Evolutionary conservation across 2,113 vertebrate species (phyloP), one percentile per base, ranked within the genome.

Genomic region (Apeltes quadracus): DNA sequence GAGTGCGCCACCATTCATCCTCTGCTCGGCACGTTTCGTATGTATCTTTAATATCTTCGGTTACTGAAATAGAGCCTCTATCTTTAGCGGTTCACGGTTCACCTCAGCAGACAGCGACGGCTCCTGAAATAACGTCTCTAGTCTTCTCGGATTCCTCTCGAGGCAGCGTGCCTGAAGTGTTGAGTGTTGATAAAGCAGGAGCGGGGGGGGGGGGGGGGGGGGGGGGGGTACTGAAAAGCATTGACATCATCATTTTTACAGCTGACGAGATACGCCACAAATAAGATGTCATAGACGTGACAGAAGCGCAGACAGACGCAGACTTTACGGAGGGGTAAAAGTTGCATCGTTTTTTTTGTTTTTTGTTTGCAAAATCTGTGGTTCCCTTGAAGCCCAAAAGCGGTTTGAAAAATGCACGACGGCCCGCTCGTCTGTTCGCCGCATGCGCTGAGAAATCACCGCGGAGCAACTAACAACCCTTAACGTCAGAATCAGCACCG

Each of bases 1-100:
- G 84, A 90, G 76, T 3, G 32, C 4, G 55, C 27, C 53, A 75
- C 82, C 89, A 79, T 85, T 88, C 80, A 75, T 84, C 85, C 67
- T 46, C 83, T 69, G 16, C 68, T 72, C 63, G 36, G 72, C 72
- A 79, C 76, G 39, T 77, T 86, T 88, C 84, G 68, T 89, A 89
- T 89, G 79, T 88, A 81, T 85, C 85, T 90, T 87, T 90, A 88
- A 89, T 90, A 87, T 84, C 78, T 85, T 13, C 76, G 63, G 76
- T 73, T 56, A 85, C 84, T 58, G 88, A 90, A 90, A 91, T 90
- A 92, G 91, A 82, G 64, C 38, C 34, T 82, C 91, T 90, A 92
- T 92, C 81, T 91, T 92, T 92, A 90, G 91, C 86, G 44, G 38
- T 68, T 90, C 84, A 71, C 89, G 84, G 79, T 88, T 91, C 89